A percentile compares a stretch with the other conserved stretches of the same genome.
These are phyloP conservation scores for Dasypogon diadema DNA, from an alignment of 2,888 invertebrate genomes.

Conservation along the genomic window DNA sequence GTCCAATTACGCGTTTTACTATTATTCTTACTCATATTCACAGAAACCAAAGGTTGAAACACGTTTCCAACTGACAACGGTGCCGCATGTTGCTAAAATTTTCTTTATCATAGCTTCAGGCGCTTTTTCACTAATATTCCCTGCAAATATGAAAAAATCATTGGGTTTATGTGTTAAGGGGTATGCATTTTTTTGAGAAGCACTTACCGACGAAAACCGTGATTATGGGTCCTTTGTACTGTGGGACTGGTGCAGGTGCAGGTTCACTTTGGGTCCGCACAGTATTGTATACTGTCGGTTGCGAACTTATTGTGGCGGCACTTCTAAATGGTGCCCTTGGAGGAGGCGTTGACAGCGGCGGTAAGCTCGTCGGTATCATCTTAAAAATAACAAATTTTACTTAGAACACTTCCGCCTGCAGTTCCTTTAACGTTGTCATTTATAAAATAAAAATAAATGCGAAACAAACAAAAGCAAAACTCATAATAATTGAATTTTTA, in stretches of 20 bases:
- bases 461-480: too few relatives aligned
- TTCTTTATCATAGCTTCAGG: conserved; percentile 96
- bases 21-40: conserved; percentile 80
- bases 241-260: conserved; percentile 62
- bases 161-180: too few relatives aligned
- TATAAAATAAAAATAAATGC: too few relatives aligned
- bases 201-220: conserved; percentile 93
- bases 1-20: background rate
- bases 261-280: conserved; percentile 61
- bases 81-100: conserved; percentile 92
- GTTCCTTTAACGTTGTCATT: too few relatives aligned
- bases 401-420: too few relatives aligned
- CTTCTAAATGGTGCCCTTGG: conserved; percentile 66
- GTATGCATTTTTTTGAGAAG: too few relatives aligned
- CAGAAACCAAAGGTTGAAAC: conserved; percentile 98
- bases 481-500: too few relatives aligned
- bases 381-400: conserved; percentile 61
- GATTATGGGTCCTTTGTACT: conserved; percentile 84
- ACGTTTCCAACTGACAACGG: conserved; percentile 96
- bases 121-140: conserved; percentile 93
- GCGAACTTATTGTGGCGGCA: conserved; percentile 69
- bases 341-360: conserved; percentile 68
- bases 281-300: conserved; percentile 66
- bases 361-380: conserved; percentile 71
- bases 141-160: conserved; percentile 63